A percentile compares a stretch with the other conserved stretches of the same genome.
Evolutionary conservation across 2,888 invertebrate species (phyloP).

Genomic region (Drosophila incognita): DNA sequence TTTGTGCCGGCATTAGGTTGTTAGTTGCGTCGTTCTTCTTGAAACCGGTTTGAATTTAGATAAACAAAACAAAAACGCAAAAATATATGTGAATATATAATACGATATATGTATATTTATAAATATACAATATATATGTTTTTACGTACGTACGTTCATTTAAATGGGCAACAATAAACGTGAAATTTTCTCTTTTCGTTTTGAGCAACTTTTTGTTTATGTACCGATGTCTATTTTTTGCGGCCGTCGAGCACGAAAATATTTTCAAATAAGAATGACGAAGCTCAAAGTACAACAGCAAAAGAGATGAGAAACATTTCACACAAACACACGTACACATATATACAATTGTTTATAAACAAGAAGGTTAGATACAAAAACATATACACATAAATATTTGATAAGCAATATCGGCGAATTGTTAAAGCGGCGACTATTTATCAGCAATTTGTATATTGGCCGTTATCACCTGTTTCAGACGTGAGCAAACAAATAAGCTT

Average conservation of each 20-base stretch:
- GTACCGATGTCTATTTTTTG: slow-evolving; percentile 50
- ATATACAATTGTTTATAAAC: slow-evolving; percentile 52
- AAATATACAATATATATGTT: slow-evolving; percentile 16
- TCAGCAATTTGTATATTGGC: slow-evolving; percentile 17
- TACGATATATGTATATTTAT: slow-evolving; percentile 18
- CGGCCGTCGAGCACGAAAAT: slow-evolving; percentile 35
- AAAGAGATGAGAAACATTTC: slow-evolving; percentile 37
- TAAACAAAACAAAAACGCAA: slow-evolving; percentile 31
- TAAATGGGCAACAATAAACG: slow-evolving; percentile 28
- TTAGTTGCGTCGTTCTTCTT: slow-evolving; percentile 47
- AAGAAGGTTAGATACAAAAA: slow-evolving; percentile 24
- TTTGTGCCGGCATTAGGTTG: slow-evolving; percentile 48
- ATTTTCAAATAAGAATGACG: slow-evolving; percentile 63
- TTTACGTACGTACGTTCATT: slow-evolving; percentile 10
- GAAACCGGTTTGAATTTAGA: slow-evolving; percentile 61
- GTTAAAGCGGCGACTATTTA: slow-evolving; percentile 7
- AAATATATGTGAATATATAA: slow-evolving; percentile 6
- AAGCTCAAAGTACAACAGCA: slow-evolving; percentile 63
- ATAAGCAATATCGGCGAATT: slow-evolving; percentile 40
- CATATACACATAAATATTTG: slow-evolving; percentile 8
- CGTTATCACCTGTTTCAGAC: slow-evolving; percentile 43
- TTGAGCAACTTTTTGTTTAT: slow-evolving; percentile 52
- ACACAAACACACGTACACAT: slow-evolving; percentile 3
- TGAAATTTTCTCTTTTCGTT: slow-evolving; percentile 63
- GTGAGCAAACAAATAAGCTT: slow-evolving; percentile 27